Conservation (phyloP, 2,113 vertebrate species). For the Solenodon paradoxus region DNA sequence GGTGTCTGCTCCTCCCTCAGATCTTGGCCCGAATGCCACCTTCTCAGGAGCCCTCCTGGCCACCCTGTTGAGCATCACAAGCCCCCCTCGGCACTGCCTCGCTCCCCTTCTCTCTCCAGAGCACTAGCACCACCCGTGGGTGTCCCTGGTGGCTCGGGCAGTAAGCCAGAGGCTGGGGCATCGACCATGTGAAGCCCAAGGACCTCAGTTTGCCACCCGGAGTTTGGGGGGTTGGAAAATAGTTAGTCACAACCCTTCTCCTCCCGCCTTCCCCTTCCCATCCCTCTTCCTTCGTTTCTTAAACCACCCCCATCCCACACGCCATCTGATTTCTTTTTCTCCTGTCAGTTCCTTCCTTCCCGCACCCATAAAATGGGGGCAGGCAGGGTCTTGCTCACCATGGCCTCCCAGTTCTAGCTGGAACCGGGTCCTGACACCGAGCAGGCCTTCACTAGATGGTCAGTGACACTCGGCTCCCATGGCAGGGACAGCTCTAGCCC, state of each 20-base stretch:
- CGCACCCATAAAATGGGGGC: fast-evolving
- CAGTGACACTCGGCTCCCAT: not conserved
- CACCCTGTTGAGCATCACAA: fast-evolving
- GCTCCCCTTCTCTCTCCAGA: not conserved
- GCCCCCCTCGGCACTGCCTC: not conserved
- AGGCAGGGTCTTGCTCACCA: not conserved
- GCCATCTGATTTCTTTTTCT: too few relatives aligned
- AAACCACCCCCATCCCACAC: too few relatives aligned
- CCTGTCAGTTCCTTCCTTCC: not conserved
- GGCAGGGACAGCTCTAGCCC: not conserved
- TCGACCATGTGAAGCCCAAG: too few relatives aligned
- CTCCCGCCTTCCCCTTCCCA: too few relatives aligned
- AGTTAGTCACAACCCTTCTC: too few relatives aligned
- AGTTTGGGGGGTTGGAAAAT: too few relatives aligned
- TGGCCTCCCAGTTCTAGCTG: not conserved
- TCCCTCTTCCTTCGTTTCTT: too few relatives aligned
- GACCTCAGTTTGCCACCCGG: too few relatives aligned
- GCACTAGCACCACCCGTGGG: too few relatives aligned
- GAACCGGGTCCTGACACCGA: not conserved
- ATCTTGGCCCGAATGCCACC: not conserved
- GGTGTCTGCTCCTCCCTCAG: not conserved
- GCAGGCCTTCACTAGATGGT: not conserved
- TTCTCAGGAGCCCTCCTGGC: not conserved
- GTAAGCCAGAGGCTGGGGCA: too few relatives aligned
- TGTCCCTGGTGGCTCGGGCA: too few relatives aligned